Evolutionary conservation across 2,113 vertebrate genomes (phyloP).

Genomic region (Ptilorrhoa leucosticta): DNA sequence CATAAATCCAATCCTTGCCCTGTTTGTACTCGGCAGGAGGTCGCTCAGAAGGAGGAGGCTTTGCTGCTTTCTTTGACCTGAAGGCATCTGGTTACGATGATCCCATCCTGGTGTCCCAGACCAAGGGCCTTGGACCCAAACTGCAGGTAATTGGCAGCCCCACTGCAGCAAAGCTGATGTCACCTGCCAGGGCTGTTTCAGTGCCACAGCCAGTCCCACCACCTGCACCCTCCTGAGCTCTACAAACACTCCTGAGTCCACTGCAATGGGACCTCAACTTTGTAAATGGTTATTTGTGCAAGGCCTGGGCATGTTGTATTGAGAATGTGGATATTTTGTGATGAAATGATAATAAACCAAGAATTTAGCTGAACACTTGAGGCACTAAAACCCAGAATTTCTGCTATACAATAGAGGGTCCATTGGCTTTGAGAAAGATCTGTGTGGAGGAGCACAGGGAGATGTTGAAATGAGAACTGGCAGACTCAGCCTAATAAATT

Average conservation of each 20-base stretch:
- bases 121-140: conserved; percentile 85
- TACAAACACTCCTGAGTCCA: neutral
- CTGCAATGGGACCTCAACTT: neutral
- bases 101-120: conserved; percentile 84
- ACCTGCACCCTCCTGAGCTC: neutral
- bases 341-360: neutral
- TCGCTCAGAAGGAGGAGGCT: conserved; percentile 72
- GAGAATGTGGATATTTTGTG: neutral
- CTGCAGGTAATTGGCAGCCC: conserved; percentile 75
- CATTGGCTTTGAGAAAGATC: neutral
- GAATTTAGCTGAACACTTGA: neutral
- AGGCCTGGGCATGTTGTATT: neutral
- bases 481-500: neutral
- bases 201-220: neutral
- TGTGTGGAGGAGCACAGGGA: neutral
- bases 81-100: conserved; percentile 82
- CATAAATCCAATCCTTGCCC: neutral
- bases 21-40: conserved; percentile 66
- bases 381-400: neutral
- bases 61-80: conserved; percentile 82
- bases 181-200: neutral
- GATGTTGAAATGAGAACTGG: neutral
- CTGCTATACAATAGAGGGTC: neutral
- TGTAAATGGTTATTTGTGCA: neutral
- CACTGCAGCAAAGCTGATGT: neutral